Conservation (phyloP, 2,888 invertebrate species). For the Lithophane socia region DNA sequence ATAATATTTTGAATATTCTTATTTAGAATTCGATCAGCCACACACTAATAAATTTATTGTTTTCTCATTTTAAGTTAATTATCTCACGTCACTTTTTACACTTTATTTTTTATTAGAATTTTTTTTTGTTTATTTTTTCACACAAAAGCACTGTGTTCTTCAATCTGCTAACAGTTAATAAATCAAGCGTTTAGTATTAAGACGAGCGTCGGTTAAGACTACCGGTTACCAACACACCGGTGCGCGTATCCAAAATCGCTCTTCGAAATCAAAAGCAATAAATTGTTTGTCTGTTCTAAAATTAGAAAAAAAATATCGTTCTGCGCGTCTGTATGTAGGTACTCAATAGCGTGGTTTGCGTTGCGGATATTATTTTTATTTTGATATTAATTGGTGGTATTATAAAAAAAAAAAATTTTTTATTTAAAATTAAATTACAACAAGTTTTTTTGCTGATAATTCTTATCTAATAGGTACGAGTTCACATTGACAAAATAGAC, state of each 20-base stretch:
- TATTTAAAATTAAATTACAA: background rate
- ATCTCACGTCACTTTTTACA: background rate
- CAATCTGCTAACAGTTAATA: constrained; percentile 6
- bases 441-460: background rate
- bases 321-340: constrained; percentile 53
- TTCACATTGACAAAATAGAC: background rate
- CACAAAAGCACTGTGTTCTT: background rate
- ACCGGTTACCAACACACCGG: constrained; percentile 56
- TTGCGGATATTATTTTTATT: constrained; percentile 19
- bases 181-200: constrained; percentile 26
- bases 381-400: background rate
- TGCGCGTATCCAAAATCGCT: constrained; percentile 69
- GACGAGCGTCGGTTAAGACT: constrained; percentile 49
- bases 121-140: constrained; percentile 8
- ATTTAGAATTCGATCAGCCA: constrained; percentile 1
- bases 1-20: background rate
- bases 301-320: constrained; percentile 68
- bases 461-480: background rate
- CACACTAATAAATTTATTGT: background rate
- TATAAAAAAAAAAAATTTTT: background rate
- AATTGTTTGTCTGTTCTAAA: constrained; percentile 69
- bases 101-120: background rate
- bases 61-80: background rate
- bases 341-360: constrained; percentile 40
- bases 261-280: constrained; percentile 73